Conservation (phyloP, 2,113 vertebrate genomes). For the Motacilla alba region DNA sequence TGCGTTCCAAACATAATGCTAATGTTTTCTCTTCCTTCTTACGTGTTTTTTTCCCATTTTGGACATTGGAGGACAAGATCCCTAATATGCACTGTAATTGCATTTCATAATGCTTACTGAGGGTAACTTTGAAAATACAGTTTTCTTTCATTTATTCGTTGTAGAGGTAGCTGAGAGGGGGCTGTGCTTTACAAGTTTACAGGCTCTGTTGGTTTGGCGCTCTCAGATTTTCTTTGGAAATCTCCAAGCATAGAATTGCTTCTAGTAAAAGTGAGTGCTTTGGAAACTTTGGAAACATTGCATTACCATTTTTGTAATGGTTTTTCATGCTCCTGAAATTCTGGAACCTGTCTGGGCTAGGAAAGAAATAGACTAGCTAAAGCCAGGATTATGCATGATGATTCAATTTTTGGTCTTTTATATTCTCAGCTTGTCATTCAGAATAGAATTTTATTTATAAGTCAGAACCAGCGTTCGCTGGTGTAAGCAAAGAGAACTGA, state of each 20-base stretch:
- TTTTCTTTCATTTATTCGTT: neutral
- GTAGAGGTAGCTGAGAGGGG: neutral
- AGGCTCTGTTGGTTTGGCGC: neutral
- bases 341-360: neutral
- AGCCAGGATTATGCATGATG: neutral
- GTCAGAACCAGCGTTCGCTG: neutral
- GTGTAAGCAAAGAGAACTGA: slow-evolving; percentile 25
- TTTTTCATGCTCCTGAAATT: neutral
- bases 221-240: neutral
- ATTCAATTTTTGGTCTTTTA: slow-evolving; percentile 29
- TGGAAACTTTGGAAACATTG: neutral
- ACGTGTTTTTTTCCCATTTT: neutral
- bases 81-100: neutral
- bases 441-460: slow-evolving; percentile 24
- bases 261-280: neutral
- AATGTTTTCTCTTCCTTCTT: neutral
- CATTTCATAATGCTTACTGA: neutral
- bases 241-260: neutral
- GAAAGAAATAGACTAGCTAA: neutral
- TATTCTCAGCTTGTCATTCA: neutral
- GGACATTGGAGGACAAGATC: neutral
- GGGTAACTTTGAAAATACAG: neutral
- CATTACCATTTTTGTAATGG: neutral
- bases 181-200: neutral
- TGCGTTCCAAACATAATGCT: neutral